Conservation (phyloP, 2,113 vertebrate genomes). For the Eurypyga helias region DNA sequence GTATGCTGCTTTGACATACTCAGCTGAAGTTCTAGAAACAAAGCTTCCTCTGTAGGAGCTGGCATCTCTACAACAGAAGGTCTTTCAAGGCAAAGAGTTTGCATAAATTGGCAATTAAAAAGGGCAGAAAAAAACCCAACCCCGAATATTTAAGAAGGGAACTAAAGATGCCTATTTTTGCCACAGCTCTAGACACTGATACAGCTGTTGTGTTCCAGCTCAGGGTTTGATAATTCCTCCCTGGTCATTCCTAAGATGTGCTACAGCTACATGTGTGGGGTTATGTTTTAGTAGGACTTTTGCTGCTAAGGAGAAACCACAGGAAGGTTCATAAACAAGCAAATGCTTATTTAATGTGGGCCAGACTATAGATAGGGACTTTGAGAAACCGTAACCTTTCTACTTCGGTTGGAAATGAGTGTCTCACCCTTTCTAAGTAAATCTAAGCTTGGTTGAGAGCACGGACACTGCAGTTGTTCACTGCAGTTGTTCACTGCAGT, state of each 20-base stretch:
- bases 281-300: not conserved
- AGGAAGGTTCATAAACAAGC: not conserved
- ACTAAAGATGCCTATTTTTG: not conserved
- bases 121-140: not conserved
- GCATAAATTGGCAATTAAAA: not conserved
- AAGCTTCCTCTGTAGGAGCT: not conserved
- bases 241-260: not conserved
- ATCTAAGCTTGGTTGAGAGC: not conserved
- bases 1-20: not conserved
- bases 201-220: not conserved
- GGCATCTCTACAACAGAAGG: not conserved
- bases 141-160: not conserved
- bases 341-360: not conserved
- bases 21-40: not conserved
- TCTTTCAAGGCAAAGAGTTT: not conserved
- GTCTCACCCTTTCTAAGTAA: not conserved
- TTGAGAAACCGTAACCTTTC: not conserved
- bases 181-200: not conserved
- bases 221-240: not conserved
- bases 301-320: not conserved
- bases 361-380: not conserved
- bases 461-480: not conserved
- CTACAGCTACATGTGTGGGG: not conserved
- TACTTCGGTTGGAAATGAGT: not conserved
- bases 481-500: not conserved